Base-by-base conservation (phyloP, 2,113 vertebrate species). In the Nibea albiflora region DNA sequence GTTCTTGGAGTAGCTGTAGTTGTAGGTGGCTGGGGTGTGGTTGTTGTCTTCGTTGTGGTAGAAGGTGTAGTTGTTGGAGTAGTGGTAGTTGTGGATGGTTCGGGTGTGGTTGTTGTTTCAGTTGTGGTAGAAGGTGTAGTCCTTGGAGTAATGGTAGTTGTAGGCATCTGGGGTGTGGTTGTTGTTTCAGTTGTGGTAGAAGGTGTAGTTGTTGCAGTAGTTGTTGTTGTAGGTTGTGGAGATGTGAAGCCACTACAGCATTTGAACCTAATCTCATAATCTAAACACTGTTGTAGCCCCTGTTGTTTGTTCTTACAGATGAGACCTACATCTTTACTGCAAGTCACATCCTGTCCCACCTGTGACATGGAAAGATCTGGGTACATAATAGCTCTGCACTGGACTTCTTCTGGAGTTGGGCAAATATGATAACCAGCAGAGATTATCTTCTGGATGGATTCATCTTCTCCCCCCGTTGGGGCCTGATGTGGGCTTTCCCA, bases 241-340 rank as follows among this genome's bases (percentile, higher is more conserved):
- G 31, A 4, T 31, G 28, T 31, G 16, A n/a, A n/a, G 54, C 78
- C 74, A 0, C 3, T 3, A 77, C 92, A 93, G 53, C 90, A 92
- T 20, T 80, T 69, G 1, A 91, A 84, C 76, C 24, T 66, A 6
- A 92, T 82, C 31, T 92, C 88, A 58, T 92, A 92, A 50, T 91
- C 83, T 65, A 88, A 88, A 52, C 95, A 95, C 42, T 90, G 68
- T 24, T 54, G 44, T 15, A 65, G n/a, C 0, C 78, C 90, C 4
- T 94, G 94, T n/a, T 94, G 89, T 1, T 78, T 24, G 54, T 94
- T 95, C 35, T 60, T 28, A 52, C 94, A 95, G n/a, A 92, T 80
- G 0, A 90, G 65, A 56, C 88, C 90, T 11, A 83, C 73, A 19
- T 65, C 0, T 44, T 73, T 46, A 0, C 91, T 71, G 6, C 92